Percentiles rank a stretch among this genome's conserved stretches.
Evolutionary conservation across 2,113 vertebrate genomes (phyloP).

Genomic region (Vimba vimba): DNA sequence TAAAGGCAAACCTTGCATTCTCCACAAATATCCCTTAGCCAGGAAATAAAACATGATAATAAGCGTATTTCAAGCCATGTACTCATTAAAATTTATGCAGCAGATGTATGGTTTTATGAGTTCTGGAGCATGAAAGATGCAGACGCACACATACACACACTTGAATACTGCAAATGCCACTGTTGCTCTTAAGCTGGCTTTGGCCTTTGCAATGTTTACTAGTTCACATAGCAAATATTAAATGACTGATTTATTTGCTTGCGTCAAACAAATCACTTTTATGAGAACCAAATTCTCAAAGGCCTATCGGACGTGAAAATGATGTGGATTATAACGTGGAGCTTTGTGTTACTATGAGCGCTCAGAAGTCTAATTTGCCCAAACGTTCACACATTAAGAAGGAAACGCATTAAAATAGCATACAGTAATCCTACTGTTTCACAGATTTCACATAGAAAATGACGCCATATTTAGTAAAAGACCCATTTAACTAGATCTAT

Average conservation of each 20-base stretch:
- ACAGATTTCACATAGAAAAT: constrained; percentile 14
- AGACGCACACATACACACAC: not conserved
- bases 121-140: constrained; percentile 36
- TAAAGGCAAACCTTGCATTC: constrained; percentile 22
- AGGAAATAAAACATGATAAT: constrained; percentile 37
- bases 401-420: not conserved
- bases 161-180: not conserved
- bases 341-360: not conserved
- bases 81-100: constrained; percentile 45
- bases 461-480: not conserved
- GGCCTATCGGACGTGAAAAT: not conserved
- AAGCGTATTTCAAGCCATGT: constrained; percentile 20
- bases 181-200: not conserved
- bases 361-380: not conserved
- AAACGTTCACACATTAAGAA: not conserved
- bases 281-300: constrained; percentile 3
- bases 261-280: not conserved
- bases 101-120: constrained; percentile 50
- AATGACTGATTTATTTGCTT: constrained; percentile 13
- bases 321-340: not conserved
- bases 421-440: not conserved
- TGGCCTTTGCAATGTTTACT: not conserved
- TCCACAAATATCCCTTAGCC: constrained; percentile 25
- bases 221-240: not conserved
- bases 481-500: not conserved